phyloP scores from a whole-genome alignment of 23 tunicate species.

The Corella eumyota region DNA sequence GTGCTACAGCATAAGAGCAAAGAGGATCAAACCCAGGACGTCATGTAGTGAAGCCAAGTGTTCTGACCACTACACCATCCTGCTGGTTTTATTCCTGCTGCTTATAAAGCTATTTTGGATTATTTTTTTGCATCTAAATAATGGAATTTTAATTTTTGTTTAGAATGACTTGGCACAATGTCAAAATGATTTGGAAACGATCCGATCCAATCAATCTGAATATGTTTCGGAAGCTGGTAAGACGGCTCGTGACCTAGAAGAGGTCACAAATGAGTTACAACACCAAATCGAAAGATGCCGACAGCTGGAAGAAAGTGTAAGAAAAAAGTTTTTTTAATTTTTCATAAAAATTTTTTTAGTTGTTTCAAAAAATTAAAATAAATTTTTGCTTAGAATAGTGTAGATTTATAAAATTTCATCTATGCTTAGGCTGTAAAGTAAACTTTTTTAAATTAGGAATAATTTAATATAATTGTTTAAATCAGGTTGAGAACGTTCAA shows the following conservation, averaged over 20 bases:
- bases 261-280: slow-evolving; percentile 37
- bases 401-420: no score
- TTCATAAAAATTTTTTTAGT: neutral
- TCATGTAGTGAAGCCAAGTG: no score
- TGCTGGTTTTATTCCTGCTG: neutral
- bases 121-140: neutral
- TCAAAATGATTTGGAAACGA: slow-evolving; percentile 41
- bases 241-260: slow-evolving; percentile 36
- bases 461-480: neutral
- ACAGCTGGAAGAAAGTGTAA: slow-evolving; percentile 62
- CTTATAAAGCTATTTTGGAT: neutral
- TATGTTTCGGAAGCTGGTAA: slow-evolving; percentile 49
- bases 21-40: no score
- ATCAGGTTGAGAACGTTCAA: slow-evolving; percentile 30
- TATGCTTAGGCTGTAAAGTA: no score
- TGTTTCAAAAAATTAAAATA: neutral
- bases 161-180: slow-evolving; percentile 56
- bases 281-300: slow-evolving; percentile 56
- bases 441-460: neutral
- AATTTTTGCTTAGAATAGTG: no score
- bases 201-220: slow-evolving; percentile 44
- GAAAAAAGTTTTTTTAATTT: neutral
- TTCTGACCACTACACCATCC: no score
- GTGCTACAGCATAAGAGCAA: no score
- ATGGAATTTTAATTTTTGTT: neutral